Base-by-base conservation (phyloP, 2,888 invertebrate species). In the Chloroclystis v-ata region DNA sequence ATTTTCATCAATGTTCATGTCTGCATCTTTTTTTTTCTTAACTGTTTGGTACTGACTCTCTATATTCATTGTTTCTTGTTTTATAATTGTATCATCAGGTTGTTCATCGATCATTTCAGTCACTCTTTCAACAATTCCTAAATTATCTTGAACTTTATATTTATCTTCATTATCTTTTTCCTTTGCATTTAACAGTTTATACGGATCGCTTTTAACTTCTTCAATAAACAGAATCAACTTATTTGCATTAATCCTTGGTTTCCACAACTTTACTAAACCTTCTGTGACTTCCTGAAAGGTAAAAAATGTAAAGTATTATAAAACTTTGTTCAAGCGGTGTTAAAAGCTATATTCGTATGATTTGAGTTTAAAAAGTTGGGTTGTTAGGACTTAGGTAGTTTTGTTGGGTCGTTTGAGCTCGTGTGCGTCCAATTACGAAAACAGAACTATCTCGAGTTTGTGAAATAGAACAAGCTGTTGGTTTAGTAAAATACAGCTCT, bases 31-130 rank as follows among this genome's bases (percentile, higher is more conserved):
- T 4, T 10, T 49, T 40, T 49, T 49, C 8, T 61, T 78, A 1
- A 86, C 83, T 0, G 78, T 84, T 66, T 86, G 86, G 44, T 86
- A 86, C 51, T 84, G 84, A 12, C 71, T 70, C 54, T 79, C 76
- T 13, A 68, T 56, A 24, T 62, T 45, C 4, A 30, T 46, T 24
- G 45, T 53, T 42, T 48, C 45, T 28, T 43, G 33, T 16, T 43
- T 20, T 35, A 35, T 33, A 11, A 20, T 33, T 33, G 13, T 40
- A 24, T 40, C 37, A 28, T 35, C 37, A 56, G 56, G 39, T 47
- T 61, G 47, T 58, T 61, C 43, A 55, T 54, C 47, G 59, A 60
- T n/a, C 59, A 13, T 28, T 28, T 37, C 37, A 16, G 16, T 37
- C 13, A 29, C n/a, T 26, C 14, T 30, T 28, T 40, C 37, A 29